Base-by-base conservation (phyloP, 2,113 vertebrate species). In the Nettapus auritus region DNA sequence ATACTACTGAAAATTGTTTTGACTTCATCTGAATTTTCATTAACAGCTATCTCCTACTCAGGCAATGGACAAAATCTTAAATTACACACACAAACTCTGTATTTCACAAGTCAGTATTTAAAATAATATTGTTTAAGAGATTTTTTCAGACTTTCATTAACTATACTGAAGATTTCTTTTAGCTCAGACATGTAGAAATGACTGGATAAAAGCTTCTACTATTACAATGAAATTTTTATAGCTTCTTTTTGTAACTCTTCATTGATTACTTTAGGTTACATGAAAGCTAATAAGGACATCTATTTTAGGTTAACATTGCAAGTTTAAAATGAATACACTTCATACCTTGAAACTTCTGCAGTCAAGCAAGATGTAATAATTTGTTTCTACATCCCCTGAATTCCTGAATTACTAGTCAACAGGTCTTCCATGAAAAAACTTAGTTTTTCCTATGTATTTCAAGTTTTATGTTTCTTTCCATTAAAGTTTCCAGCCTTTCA, bases 381-480 rank as follows among this genome's bases (percentile, higher is more conserved):
- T 96, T 78, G 22, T 75, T 93, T 95, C 94, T 96, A 81, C 91
- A 91, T 96, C 93, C 67, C 93, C 96, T 36, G 44, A 89, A 97
- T 97, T 98, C 94, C 96, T 96, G 77, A 98, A 96, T 97, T 97
- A 93, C 94, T 96, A 97, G 97, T 97, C 98, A 98, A 97, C 94
- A 98, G 96, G 95, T 96, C 97, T 97, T 98, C 94, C 97, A 97
- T 96, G 95, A 97, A 97, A 96, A 98, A 95, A 77, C 96, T 97
- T 97, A 95, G 86, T 97, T 98, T 97, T 97, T 96, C 97, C 97
- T 97, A 98, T 75, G 48, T 97, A 97, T 97, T 98, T 98, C 79
- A 92, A 98, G 97, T 98, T 98, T 98, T 98, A 97, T 98, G 96
- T 98, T 98, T 98, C 97, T 98, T 98, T 98, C 97, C 98, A 98